Percentiles rank a stretch among this genome's conserved stretches.
phyloP scores from a whole-genome alignment of 1,140 invertebrate species.

The Drosophila pachea region DNA sequence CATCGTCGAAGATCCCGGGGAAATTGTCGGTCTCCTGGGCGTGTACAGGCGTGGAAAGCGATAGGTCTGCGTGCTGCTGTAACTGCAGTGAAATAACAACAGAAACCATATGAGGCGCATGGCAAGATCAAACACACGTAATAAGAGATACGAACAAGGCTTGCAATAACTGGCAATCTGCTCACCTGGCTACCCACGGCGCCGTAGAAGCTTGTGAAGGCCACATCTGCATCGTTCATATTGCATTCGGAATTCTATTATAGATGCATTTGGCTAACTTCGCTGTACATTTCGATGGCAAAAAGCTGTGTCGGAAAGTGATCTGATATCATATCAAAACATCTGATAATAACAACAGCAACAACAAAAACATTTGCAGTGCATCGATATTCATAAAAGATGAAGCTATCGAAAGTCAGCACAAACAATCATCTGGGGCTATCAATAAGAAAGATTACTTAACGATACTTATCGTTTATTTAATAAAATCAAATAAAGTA shows the following conservation, averaged over 20 bases:
- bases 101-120: constrained; percentile 27
- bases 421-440: background rate
- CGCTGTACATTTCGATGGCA: constrained; percentile 40
- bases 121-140: constrained; percentile 27
- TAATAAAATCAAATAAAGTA: background rate
- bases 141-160: too few relatives aligned
- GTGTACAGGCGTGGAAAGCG: constrained; percentile 64
- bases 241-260: constrained; percentile 42
- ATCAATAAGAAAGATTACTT: background rate
- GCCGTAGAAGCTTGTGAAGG: constrained; percentile 51
- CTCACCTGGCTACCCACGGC: constrained; percentile 55
- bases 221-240: constrained; percentile 63
- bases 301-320: constrained; percentile 22
- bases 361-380: constrained; percentile 25
- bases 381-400: constrained; percentile 12
- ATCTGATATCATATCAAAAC: constrained; percentile 51
- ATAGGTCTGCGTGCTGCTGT: constrained; percentile 54
- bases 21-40: constrained; percentile 56
- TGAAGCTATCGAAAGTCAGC: constrained; percentile 17
- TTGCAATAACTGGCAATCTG: background rate
- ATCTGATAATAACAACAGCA: constrained; percentile 45
- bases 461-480: background rate
- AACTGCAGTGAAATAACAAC: constrained; percentile 28
- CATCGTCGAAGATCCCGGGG: constrained; percentile 58
- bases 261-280: constrained; percentile 39